Evolutionary conservation across 1,140 invertebrate genomes (phyloP).

Genomic region (Zaprionus africanus): DNA sequence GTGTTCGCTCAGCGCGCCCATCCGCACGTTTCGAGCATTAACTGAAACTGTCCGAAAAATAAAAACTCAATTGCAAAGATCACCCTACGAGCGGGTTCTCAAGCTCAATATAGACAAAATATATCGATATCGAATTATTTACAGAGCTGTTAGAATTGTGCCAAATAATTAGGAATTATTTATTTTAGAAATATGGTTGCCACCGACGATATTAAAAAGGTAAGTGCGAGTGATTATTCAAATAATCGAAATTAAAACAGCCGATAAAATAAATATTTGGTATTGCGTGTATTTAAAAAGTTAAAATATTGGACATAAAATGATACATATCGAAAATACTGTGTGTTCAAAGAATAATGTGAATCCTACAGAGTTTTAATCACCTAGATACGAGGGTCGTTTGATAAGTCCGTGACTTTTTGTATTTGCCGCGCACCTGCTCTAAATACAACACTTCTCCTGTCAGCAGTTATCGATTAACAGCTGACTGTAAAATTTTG

Average conservation of each 20-base stretch:
- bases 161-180: not conserved
- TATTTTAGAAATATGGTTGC: conserved; percentile 55
- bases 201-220: conserved; percentile 66
- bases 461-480: too few species aligned
- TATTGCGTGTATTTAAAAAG: too few species aligned
- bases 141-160: not conserved
- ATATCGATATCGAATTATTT: conserved; percentile 6
- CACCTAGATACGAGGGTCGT: too few species aligned
- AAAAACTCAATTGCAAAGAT: conserved; percentile 6
- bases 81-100: not conserved
- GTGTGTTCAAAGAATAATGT: not conserved
- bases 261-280: too few species aligned
- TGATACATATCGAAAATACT: not conserved
- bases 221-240: conserved; percentile 18
- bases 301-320: too few species aligned
- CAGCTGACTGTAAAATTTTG: too few species aligned
- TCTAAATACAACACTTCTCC: too few species aligned
- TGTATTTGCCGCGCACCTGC: too few species aligned
- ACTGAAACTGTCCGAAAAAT: conserved; percentile 20
- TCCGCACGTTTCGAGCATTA: conserved; percentile 61
- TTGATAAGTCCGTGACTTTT: too few species aligned
- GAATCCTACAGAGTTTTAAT: not conserved
- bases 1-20: conserved; percentile 58
- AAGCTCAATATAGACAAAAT: not conserved
- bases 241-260: not conserved